Evolutionary conservation across 53 echinoderm and acorn worm genomes (phyloP).

Genomic region (Henricia sp.): DNA sequence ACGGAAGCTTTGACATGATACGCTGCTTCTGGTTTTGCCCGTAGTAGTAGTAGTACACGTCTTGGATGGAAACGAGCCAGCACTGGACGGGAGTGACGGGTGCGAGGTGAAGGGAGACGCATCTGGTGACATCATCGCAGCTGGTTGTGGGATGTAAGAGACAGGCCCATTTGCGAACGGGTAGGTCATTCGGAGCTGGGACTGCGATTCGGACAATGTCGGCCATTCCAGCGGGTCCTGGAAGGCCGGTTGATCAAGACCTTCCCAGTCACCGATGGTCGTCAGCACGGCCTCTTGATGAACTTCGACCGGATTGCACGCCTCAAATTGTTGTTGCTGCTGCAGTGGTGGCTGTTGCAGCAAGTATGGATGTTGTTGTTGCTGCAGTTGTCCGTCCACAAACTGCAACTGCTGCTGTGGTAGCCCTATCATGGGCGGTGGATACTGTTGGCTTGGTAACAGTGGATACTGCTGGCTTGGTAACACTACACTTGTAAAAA

Average conservation of each 20-base stretch:
- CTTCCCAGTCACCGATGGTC: background rate
- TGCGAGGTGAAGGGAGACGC: conserved; percentile 21
- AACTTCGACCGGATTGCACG: background rate
- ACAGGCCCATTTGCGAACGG: conserved; percentile 12
- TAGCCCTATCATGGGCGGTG: too few relatives aligned
- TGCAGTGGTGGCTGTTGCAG: background rate
- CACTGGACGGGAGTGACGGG: conserved; percentile 17
- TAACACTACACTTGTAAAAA: background rate
- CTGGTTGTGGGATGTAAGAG: background rate
- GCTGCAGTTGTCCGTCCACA: background rate
- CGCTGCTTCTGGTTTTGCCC: background rate
- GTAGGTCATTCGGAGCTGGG: background rate
- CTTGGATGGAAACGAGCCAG: conserved; percentile 33
- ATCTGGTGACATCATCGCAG: background rate
- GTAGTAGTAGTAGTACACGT: background rate
- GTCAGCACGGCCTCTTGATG: conserved; percentile 2
- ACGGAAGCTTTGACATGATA: conserved; percentile 20
- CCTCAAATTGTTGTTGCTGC: background rate
- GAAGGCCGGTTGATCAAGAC: background rate
- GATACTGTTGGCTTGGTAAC: too few relatives aligned
- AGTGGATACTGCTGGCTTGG: too few relatives aligned
- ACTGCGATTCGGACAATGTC: conserved; percentile 31
- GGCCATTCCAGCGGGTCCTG: conserved; percentile 48
- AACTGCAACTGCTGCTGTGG: conserved; percentile 10
- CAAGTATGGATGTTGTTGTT: background rate